Evolutionary conservation across 2,888 invertebrate genomes (phyloP).

Genomic region (Eupithecia insigniata): DNA sequence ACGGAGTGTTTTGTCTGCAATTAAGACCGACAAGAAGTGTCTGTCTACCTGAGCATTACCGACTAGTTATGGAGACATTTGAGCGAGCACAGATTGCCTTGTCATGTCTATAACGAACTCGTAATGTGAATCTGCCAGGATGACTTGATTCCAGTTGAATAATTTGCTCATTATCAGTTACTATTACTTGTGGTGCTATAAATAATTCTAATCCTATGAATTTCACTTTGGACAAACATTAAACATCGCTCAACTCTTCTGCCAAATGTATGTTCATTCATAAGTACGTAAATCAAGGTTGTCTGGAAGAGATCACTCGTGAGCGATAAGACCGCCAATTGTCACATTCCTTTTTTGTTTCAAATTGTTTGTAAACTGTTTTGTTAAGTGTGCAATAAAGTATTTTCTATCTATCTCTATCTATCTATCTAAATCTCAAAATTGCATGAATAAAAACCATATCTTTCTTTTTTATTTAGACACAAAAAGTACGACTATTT

Average conservation of each 20-base stretch:
- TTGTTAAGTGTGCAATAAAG: no score
- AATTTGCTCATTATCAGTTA: slow-evolving; percentile 50
- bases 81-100: slow-evolving; percentile 66
- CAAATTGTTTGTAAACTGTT: no score
- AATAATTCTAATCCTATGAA: background rate
- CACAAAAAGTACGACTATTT: no score
- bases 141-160: slow-evolving; percentile 52
- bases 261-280: background rate
- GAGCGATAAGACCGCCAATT: no score
- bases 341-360: no score
- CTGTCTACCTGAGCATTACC: slow-evolving; percentile 64
- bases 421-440: background rate
- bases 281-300: background rate
- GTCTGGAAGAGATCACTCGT: no score
- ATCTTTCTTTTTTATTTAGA: background rate
- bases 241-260: background rate
- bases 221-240: background rate
- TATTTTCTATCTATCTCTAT: no score
- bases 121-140: slow-evolving; percentile 63
- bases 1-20: slow-evolving; percentile 80
- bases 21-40: slow-evolving; percentile 74
- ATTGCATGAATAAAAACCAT: background rate
- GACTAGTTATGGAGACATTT: slow-evolving; percentile 74
- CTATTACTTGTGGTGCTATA: slow-evolving; percentile 2
- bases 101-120: slow-evolving; percentile 66